Evolutionary conservation across 2,797 vertebrate genomes (phyloP).

Genomic region (Eulemur albifrons): DNA sequence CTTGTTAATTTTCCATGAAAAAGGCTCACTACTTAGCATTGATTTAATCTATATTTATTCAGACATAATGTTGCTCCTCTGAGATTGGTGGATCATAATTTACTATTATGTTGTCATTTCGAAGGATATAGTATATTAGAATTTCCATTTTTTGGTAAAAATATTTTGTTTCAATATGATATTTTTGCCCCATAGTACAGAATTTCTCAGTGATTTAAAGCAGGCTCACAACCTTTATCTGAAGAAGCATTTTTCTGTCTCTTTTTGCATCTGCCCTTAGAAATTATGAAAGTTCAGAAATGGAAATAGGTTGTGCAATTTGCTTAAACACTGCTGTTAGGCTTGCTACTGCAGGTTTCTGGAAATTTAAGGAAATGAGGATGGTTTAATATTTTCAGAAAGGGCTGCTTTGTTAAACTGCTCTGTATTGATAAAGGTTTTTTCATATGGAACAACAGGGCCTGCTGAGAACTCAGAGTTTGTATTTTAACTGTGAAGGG

Average conservation of each 20-base stretch:
- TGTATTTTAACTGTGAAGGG: slow-evolving; percentile 41
- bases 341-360: neutral
- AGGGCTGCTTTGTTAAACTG: slow-evolving; percentile 40
- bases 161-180: slow-evolving; percentile 51
- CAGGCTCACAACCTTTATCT: slow-evolving; percentile 12
- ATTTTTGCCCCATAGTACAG: neutral
- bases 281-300: slow-evolving; percentile 58
- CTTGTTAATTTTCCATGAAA: slow-evolving; percentile 35
- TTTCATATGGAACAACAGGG: slow-evolving; percentile 22
- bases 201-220: slow-evolving; percentile 47
- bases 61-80: neutral
- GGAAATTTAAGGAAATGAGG: slow-evolving; percentile 54
- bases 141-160: slow-evolving; percentile 53
- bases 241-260: slow-evolving; percentile 38
- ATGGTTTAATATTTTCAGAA: slow-evolving; percentile 51
- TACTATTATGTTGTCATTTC: slow-evolving; percentile 26
- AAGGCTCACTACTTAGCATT: neutral
- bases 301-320: slow-evolving; percentile 46
- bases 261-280: slow-evolving; percentile 27
- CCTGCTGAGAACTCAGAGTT: slow-evolving; percentile 18
- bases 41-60: slow-evolving; percentile 42
- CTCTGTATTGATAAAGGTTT: slow-evolving; percentile 36
- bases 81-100: slow-evolving; percentile 24
- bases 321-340: slow-evolving; percentile 1
- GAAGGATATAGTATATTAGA: neutral